A percentile compares a stretch with the other conserved stretches of the same genome.
Conservation (phyloP, 2,113 vertebrate genomes). For the Fukomys damarensis region DNA sequence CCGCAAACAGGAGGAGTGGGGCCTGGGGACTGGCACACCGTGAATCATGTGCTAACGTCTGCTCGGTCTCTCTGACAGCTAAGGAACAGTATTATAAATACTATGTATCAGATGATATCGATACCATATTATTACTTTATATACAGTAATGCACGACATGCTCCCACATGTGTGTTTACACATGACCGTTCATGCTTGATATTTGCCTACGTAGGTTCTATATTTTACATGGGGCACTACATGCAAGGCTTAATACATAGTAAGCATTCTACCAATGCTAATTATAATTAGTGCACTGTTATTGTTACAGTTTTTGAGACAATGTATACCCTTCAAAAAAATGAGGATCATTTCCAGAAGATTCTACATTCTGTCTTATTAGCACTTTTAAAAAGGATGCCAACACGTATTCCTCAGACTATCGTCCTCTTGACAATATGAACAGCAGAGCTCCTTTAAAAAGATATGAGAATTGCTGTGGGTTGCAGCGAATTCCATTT, state of each 20-base stretch:
- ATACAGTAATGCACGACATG: not conserved
- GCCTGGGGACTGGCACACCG: not conserved
- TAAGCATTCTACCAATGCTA: not conserved
- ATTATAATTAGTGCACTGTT: not conserved
- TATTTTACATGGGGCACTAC: not conserved
- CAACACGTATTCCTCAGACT: not conserved
- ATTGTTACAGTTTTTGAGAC: not conserved
- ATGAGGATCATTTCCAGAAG: not conserved
- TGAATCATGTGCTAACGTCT: not conserved
- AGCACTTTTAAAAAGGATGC: not conserved
- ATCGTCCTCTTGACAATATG: not conserved
- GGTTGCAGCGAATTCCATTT: slow-evolving; percentile 57
- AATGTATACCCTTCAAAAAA: not conserved
- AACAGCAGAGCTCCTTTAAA: not conserved
- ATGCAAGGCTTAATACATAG: not conserved
- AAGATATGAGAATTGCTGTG: slow-evolving; percentile 38
- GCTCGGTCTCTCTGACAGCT: not conserved
- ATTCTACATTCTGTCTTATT: not conserved
- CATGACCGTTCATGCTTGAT: not conserved
- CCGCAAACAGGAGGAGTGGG: not conserved
- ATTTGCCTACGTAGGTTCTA: not conserved
- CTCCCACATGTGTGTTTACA: not conserved
- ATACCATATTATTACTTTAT: not conserved
- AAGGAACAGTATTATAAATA: not conserved
- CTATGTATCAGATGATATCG: not conserved